These are phyloP conservation scores for Epistrophe eligans DNA, from an alignment of 2,888 invertebrate species.

Conservation along the genomic window DNA sequence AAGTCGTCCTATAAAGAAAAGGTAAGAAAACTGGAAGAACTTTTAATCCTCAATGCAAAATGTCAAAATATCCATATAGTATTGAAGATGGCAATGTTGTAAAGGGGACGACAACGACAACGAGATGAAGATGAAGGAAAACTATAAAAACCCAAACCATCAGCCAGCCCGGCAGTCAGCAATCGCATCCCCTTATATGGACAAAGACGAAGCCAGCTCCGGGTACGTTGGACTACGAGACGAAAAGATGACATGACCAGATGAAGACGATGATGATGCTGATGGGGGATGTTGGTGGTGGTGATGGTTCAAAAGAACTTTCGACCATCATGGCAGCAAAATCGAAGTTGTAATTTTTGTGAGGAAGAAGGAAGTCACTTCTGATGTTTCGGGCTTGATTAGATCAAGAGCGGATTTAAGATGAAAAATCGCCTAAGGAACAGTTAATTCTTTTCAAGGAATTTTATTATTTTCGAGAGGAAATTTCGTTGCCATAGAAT, in stretches of 20 bases:
- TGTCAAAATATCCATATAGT: constrained; percentile 72
- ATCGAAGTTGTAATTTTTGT: constrained; percentile 44
- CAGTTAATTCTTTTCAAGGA: too few species aligned
- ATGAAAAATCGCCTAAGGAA: neutral
- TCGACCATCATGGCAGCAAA: constrained; percentile 16
- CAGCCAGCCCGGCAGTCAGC: constrained; percentile 4
- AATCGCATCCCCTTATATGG: neutral
- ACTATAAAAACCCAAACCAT: constrained; percentile 14
- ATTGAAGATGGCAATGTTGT: constrained; percentile 49
- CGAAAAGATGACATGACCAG: constrained; percentile 72
- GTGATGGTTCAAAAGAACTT: constrained; percentile 3
- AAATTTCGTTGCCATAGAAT: too few species aligned
- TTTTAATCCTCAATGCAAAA: constrained; percentile 77
- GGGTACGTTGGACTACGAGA: constrained; percentile 46
- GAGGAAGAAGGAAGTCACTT: constrained; percentile 34
- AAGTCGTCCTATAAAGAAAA: constrained; percentile 59
- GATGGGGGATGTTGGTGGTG: too few species aligned
- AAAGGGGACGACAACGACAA: constrained; percentile 43
- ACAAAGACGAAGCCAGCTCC: constrained; percentile 6
- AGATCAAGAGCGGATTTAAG: constrained; percentile 6
- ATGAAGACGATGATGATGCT: constrained; percentile 45
- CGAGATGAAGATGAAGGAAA: constrained; percentile 38
- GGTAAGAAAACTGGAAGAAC: constrained; percentile 73
- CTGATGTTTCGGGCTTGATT: constrained; percentile 54
- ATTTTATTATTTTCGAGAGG: too few species aligned